These are phyloP conservation scores for Nineta flava DNA, from an alignment of 2,888 invertebrate genomes.

Conservation along the genomic window DNA sequence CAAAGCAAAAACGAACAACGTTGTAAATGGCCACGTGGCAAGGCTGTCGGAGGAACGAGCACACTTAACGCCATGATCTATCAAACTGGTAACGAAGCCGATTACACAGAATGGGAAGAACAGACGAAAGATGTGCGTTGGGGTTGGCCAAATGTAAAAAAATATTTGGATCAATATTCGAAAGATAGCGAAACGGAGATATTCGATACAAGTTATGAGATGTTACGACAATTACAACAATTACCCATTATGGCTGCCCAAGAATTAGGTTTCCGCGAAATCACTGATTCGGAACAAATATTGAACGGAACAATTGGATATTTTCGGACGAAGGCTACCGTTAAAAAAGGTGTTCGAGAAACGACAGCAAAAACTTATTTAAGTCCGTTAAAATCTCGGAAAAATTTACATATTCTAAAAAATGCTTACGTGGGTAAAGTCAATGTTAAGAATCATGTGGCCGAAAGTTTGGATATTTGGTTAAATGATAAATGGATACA, in stretches of 20 bases:
- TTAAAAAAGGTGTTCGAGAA: conserved; percentile 25
- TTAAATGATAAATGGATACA: conserved; percentile 19
- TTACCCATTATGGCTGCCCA: conserved; percentile 27
- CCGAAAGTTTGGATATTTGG: conserved; percentile 28
- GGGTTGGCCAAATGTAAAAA: conserved; percentile 32
- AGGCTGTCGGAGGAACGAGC: conserved; percentile 48
- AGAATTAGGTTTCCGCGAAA: conserved; percentile 27
- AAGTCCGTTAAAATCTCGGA: conserved; percentile 28
- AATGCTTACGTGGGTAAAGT: conserved; percentile 37
- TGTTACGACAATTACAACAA: conserved; percentile 21
- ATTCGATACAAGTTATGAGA: conserved; percentile 26
- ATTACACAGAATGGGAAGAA: conserved; percentile 46
- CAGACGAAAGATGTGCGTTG: conserved; percentile 41
- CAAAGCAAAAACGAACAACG: conserved; percentile 20
- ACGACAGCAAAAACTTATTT: conserved; percentile 28
- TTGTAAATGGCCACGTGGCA: conserved; percentile 40
- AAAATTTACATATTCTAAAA: conserved; percentile 41
- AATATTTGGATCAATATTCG: conserved; percentile 27
- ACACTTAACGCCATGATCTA: conserved; percentile 49
- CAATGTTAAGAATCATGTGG: conserved; percentile 26
- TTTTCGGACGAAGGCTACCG: conserved; percentile 16
- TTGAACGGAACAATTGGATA: conserved; percentile 17
- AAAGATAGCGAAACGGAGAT: conserved; percentile 31
- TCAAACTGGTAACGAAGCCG: conserved; percentile 41
- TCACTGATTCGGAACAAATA: conserved; percentile 15